Percentiles rank a stretch among this genome's conserved stretches.
These are phyloP conservation scores for Symphodus melops DNA, from an alignment of 2,113 vertebrate genomes.

Conservation along the genomic window DNA sequence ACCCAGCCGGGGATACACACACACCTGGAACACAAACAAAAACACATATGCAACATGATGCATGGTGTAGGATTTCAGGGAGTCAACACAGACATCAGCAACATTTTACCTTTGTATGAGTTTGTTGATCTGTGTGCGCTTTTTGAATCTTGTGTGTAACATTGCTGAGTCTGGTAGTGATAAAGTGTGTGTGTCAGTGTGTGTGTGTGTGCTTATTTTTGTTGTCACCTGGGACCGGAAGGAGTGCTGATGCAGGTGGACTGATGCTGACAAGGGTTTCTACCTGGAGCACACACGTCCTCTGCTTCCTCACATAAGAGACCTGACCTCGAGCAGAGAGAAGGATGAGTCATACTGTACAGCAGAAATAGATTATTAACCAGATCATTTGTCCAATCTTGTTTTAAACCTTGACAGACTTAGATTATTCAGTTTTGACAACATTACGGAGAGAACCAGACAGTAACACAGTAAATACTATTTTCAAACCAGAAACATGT, in stretches of 20 bases:
- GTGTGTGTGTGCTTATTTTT: slow-evolving; percentile 25
- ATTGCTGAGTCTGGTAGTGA: slow-evolving; percentile 19
- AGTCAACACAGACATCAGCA: slow-evolving; percentile 16
- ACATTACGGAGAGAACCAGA: too few species aligned
- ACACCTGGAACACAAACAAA: slow-evolving; percentile 83
- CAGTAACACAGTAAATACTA: too few species aligned
- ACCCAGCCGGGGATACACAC: slow-evolving; percentile 88
- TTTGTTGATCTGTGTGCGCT: not conserved
- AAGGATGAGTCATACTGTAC: not conserved
- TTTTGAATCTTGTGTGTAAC: slow-evolving; percentile 34
- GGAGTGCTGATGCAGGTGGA: slow-evolving; percentile 87
- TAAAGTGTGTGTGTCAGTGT: slow-evolving; percentile 11
- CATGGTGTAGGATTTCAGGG: not conserved
- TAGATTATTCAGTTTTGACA: too few species aligned
- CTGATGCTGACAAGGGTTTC: slow-evolving; percentile 90
- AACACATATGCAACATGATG: slow-evolving; percentile 42
- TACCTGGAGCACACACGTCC: slow-evolving; percentile 84
- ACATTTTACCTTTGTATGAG: not conserved
- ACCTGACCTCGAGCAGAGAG: slow-evolving; percentile 75
- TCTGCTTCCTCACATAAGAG: slow-evolving; percentile 88
- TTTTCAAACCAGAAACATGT: too few species aligned
- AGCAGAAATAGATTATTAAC: too few species aligned
- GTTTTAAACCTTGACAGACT: too few species aligned
- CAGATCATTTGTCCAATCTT: too few species aligned
- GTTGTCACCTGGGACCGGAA: slow-evolving; percentile 88